phyloP scores from a whole-genome alignment of 2,113 vertebrate species.

The Struthio camelus region DNA sequence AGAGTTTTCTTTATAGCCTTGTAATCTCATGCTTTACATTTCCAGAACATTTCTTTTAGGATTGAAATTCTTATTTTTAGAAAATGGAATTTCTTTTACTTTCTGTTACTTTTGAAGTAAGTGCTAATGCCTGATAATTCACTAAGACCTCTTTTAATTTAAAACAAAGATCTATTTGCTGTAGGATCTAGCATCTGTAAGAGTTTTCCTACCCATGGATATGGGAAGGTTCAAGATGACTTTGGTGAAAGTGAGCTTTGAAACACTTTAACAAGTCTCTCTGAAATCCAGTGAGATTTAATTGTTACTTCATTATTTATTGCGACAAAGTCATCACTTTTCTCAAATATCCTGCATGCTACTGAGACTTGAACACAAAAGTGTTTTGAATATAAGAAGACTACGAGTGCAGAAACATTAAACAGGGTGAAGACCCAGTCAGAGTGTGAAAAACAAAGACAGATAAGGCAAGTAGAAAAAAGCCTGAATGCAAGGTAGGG shows the following conservation, averaged over 20 bases:
- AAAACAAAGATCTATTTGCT: too few relatives aligned
- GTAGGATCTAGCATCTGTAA: neutral
- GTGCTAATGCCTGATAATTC: neutral
- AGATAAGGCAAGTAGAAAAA: neutral
- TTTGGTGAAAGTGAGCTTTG: neutral
- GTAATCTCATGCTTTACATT: neutral
- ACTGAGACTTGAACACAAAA: neutral
- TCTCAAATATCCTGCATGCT: neutral
- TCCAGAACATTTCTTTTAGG: neutral
- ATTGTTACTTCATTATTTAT: neutral
- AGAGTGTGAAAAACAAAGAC: too few relatives aligned
- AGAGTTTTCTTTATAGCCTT: neutral
- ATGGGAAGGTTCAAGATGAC: neutral
- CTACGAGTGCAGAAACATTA: neutral
- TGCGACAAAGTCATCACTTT: neutral
- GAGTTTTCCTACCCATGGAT: too few relatives aligned
- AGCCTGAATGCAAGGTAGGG: neutral
- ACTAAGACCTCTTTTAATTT: neutral
- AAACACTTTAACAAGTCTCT: too few relatives aligned
- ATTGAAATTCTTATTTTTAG: too few relatives aligned
- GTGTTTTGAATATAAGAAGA: neutral
- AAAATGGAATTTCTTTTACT: neutral
- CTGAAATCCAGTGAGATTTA: neutral
- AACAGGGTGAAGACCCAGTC: too few relatives aligned
- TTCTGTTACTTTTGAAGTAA: neutral